Percentiles rank a stretch among this genome's conserved stretches.
Conservation (phyloP, 2,888 invertebrate genomes). For the Taenaris catops region DNA sequence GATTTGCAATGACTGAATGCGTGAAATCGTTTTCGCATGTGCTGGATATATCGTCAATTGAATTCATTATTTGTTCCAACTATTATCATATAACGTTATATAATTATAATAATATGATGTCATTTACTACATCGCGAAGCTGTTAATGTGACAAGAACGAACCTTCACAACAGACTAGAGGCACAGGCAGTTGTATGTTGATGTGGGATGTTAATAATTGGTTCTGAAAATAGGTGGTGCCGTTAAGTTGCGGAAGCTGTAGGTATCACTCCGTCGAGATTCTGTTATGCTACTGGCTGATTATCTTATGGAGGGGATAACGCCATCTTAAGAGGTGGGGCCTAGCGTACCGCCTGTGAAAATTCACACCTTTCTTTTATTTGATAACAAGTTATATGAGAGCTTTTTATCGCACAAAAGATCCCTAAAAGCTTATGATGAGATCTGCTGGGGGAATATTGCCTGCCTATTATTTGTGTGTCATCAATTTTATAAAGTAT, state of each 20-base stretch:
- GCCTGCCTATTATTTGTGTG: constrained; percentile 68
- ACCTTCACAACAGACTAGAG: constrained; percentile 13
- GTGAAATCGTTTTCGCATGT: constrained; percentile 57
- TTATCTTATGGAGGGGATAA: constrained; percentile 51
- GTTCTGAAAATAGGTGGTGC: constrained; percentile 74
- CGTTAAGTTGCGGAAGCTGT: constrained; percentile 46
- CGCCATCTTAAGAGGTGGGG: constrained; percentile 76
- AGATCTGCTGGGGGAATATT: constrained; percentile 61
- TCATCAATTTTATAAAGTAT: constrained; percentile 43
- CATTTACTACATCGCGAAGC: constrained; percentile 6
- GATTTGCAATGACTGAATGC: constrained; percentile 25
- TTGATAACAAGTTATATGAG: constrained; percentile 77
- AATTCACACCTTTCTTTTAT: constrained; percentile 80
- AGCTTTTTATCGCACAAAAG: constrained; percentile 72
- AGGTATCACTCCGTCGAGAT: constrained; percentile 59
- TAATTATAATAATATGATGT: constrained; percentile 6
- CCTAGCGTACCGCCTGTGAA: constrained; percentile 63
- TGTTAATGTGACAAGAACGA: constrained; percentile 4
- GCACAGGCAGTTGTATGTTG: constrained; percentile 30
- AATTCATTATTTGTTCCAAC: constrained; percentile 40
- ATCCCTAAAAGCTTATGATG: constrained; percentile 75
- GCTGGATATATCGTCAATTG: constrained; percentile 59
- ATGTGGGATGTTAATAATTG: constrained; percentile 61
- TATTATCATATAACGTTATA: constrained; percentile 11
- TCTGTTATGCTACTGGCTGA: constrained; percentile 64